A percentile compares a stretch with the other conserved stretches of the same genome.
Evolutionary conservation across 2,888 invertebrate species (phyloP).

Genomic region (Lamproptera curius): DNA sequence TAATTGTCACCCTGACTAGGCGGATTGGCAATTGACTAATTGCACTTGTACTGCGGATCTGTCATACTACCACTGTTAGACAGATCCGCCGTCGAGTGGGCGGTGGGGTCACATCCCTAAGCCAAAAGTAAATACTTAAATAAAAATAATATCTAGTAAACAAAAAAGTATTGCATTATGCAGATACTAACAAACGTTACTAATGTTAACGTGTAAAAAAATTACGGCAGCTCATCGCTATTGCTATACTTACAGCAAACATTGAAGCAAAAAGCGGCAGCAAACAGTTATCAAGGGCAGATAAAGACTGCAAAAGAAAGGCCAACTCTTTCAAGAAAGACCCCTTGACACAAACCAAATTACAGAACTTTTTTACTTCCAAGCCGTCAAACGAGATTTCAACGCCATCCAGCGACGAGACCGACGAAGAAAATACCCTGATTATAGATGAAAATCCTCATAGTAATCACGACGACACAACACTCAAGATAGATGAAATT

Average conservation of each 20-base stretch:
- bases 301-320: slow-evolving; percentile 65
- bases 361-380: slow-evolving; percentile 60
- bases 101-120: too few relatives aligned
- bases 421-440: slow-evolving; percentile 48
- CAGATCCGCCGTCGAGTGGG: too few relatives aligned
- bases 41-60: too few relatives aligned
- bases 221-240: too few relatives aligned
- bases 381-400: slow-evolving; percentile 46
- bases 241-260: slow-evolving; percentile 31
- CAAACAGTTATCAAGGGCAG: slow-evolving; percentile 58
- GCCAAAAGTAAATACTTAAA: too few relatives aligned
- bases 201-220: too few relatives aligned
- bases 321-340: slow-evolving; percentile 70
- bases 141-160: too few relatives aligned
- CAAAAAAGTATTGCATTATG: too few relatives aligned
- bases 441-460: slow-evolving; percentile 50
- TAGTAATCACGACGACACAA: slow-evolving; percentile 37
- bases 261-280: slow-evolving; percentile 39
- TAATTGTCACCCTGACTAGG: too few relatives aligned
- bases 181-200: too few relatives aligned
- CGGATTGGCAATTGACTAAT: too few relatives aligned
- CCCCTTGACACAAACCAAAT: slow-evolving; percentile 65
- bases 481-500: slow-evolving; percentile 34
- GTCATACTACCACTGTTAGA: too few relatives aligned
- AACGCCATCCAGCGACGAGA: slow-evolving; percentile 39